phyloP scores from a whole-genome alignment of 2,888 invertebrate species.

The Busseola fusca region DNA sequence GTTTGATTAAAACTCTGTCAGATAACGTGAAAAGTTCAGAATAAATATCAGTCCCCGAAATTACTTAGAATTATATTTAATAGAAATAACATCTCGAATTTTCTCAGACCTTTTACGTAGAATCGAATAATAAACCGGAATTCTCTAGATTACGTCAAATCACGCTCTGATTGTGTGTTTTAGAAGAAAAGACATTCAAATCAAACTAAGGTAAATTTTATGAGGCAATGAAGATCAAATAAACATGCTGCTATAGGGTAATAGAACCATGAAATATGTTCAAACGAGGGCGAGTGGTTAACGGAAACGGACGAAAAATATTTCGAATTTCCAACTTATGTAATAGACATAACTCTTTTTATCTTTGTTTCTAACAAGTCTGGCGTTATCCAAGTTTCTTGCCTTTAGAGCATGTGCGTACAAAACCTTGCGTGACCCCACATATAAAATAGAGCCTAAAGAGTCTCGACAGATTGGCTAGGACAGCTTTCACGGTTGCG shows the following conservation, averaged over 20 bases:
- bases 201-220: not conserved
- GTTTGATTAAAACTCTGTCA: slow-evolving; percentile 15
- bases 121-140: slow-evolving; percentile 18
- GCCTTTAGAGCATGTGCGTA: slow-evolving; percentile 24
- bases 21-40: not conserved
- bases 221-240: not conserved
- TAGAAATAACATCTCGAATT: slow-evolving; percentile 3
- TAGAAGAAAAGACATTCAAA: slow-evolving; percentile 11
- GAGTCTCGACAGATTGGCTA: slow-evolving; percentile 35
- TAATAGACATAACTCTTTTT: slow-evolving; percentile 15
- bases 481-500: slow-evolving; percentile 46
- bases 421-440: slow-evolving; percentile 41
- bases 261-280: not conserved
- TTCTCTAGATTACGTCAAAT: slow-evolving; percentile 22
- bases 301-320: not conserved
- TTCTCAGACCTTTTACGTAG: slow-evolving; percentile 19
- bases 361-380: slow-evolving; percentile 27
- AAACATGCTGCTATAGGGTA: not conserved
- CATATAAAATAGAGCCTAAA: slow-evolving; percentile 18
- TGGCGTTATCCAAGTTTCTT: slow-evolving; percentile 37
- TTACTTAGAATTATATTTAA: slow-evolving; percentile 6
- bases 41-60: slow-evolving; percentile 1
- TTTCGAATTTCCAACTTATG: not conserved
- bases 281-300: not conserved
- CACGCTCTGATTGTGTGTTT: slow-evolving; percentile 6